Base-by-base conservation (phyloP, 2,113 vertebrate species). In the Numida meleagris region DNA sequence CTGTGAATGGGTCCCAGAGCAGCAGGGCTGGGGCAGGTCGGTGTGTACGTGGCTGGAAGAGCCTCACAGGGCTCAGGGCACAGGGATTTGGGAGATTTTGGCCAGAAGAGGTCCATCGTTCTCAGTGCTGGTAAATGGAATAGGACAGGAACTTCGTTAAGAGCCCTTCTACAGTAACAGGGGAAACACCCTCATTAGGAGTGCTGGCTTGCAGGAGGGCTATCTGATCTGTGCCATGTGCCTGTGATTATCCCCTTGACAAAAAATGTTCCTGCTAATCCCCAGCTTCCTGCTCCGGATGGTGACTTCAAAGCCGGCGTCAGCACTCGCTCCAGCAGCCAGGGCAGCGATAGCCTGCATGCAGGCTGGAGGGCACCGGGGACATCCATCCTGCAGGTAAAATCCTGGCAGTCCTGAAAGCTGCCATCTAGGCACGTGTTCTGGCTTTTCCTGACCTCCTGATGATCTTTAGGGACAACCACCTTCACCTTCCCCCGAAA, bases 181-280 rank as follows among this genome's bases (percentile, higher is more conserved):
- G 70, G 91, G 73, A 81, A 88, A 4, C 29, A 31, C 38, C 12
- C 58, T 93, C 65, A 43, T 90, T 76, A 95, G 58, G 27, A 81
- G 65, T 34, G 62, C 76, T 55, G 85, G 78, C 20, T 42, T 19
- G 61, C 65, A 53, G 53, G 59, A 82, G 36, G 43, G 73, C 11
- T 59, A 62, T 74, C 68, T 0, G 18, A 57, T 36, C 75, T 42
- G 5, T 8, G 34, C 2, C 2, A 6, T 5, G 31, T 8, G 20
- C 42, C 42, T 27, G 6, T 53, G 72, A 71, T 81, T 29, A 4
- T 70, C 31, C 36, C 34, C 46, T 82, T 29, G 27, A 17, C 24
- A 53, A 78, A 50, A 83, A 91, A 89, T 50, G 34, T 18, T 86
- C 68, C 58, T 0, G 3, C 74, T 51, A 86, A 92, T 89, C 45